Evolutionary conservation across 2,797 vertebrate species (phyloP), one percentile per base, ranked within the genome.

Genomic region (Molothrus aeneus): DNA sequence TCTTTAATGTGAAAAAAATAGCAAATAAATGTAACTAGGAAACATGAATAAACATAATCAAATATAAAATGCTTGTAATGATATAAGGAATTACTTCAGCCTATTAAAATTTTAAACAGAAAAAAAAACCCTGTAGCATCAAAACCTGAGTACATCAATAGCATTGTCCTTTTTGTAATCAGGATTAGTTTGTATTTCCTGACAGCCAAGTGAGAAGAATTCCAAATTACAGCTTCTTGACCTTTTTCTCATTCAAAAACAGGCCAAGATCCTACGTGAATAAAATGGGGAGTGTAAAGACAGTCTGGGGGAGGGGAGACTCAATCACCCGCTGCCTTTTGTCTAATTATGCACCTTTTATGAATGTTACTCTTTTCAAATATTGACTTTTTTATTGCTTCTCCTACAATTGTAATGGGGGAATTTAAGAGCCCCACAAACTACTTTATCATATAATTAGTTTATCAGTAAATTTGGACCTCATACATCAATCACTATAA

Each of bases 21-120:
- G 88, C 94, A 82, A 85, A 70, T 88, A 89, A 66, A 84, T 86
- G 92, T 97, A 98, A 94, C 97, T 93, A 97, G 91, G 96, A 97
- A 95, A 97, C 96, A 92, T 68, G 89, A 95, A 80, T 87, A 97
- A 97, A 95, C 80, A 96, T 74, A 96, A 97, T 97, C 95, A 97
- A 97, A 97, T 72, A 96, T 92, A 92, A 97, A 97, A 96, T 95
- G 48, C 63, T 97, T 94, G 79, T 72, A 91, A 85, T 93, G 90
- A 90, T 97, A 92, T 71, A 90, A 95, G 92, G 95, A 96, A 80
- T 97, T 95, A 97, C 92, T 96, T 97, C 92, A 96, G 75, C 95
- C 96, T 97, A 97, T 98, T 98, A 98, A 98, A 98, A 97, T 84
- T 97, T 98, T 97, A 98, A 98, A 97, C 95, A 97, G 97, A 95